Conservation (phyloP, 2,113 vertebrate species). For the Theropithecus gelada region DNA sequence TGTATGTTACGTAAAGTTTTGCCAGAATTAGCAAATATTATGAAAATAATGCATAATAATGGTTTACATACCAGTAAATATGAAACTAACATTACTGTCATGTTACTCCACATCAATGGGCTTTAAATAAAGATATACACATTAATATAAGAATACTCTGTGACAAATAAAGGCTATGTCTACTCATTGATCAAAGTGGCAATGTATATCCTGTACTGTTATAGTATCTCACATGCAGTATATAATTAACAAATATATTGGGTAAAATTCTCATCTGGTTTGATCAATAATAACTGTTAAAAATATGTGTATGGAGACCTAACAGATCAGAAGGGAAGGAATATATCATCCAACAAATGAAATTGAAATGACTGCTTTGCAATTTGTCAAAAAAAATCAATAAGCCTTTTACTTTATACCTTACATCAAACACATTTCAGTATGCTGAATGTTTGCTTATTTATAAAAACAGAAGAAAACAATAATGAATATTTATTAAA, state of each 20-base stretch:
- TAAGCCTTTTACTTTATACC: background rate
- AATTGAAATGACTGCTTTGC: background rate
- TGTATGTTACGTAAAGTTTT: background rate
- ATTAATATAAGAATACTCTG: background rate
- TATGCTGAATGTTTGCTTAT: constrained; percentile 10
- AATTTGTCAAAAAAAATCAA: background rate
- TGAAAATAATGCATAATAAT: background rate
- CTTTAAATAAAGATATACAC: background rate
- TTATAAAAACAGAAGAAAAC: background rate
- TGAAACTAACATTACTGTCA: background rate
- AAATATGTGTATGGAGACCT: background rate
- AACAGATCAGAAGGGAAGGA: background rate
- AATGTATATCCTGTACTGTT: background rate
- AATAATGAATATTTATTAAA: background rate
- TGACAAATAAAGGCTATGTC: background rate
- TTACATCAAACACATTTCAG: background rate
- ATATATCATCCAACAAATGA: background rate
- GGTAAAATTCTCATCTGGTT: background rate
- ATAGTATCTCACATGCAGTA: background rate
- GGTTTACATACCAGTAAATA: background rate
- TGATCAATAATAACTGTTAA: background rate
- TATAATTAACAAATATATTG: background rate
- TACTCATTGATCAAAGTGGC: background rate
- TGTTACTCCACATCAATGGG: background rate
- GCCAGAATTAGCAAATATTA: background rate